Base-by-base conservation (phyloP, 2,888 invertebrate species). In the Salticus scenicus region DNA sequence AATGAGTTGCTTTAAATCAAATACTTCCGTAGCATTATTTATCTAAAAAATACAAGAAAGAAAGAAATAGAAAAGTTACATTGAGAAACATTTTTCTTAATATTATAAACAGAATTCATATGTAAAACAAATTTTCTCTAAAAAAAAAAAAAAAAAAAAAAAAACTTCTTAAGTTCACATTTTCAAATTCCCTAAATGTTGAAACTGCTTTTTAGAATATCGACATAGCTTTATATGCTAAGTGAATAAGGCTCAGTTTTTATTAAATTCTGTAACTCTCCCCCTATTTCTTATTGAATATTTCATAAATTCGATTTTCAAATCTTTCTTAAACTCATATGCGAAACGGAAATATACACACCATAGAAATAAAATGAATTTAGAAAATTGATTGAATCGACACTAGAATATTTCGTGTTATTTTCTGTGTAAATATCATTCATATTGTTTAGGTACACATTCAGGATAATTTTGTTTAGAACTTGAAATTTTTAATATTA, bases 301-400 rank as follows among this genome's bases (percentile, higher is more conserved):
- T 57, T 57, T 24, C 20, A 4, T 24, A 57, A 57, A 24, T 57
- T 20, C 5, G 24, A 24, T 57, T 24, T 24, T 24, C 20, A 24
- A 24, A 57, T 57, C 24, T 24, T 24, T 57, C 24, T 24, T 5
- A 57, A 57, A 57, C 57, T 20, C 24, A 24, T 57, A 24, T 57
- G 24, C 57, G 5, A 24, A 57, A 24, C 24, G 24, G 24, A 24
- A 24, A 47, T 2, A 47, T 57, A 24, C 57, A 57, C 57, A 57
- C 57, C 57, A 24, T 57, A 24, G 57, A 57, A 57, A 57, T 57
- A 57, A 57, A 57, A 20, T 57, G 57, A 17, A 24, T 57, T 57
- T 24, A 24, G 24, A 17, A 57, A 57, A 57, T 57, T 57, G 47
- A 47, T 47, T 47, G 57, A 57, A 57, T 57, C 24, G 57, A 12